These are phyloP conservation scores for Proales similis DNA, from an alignment of 1,140 invertebrate species.

Conservation along the genomic window DNA sequence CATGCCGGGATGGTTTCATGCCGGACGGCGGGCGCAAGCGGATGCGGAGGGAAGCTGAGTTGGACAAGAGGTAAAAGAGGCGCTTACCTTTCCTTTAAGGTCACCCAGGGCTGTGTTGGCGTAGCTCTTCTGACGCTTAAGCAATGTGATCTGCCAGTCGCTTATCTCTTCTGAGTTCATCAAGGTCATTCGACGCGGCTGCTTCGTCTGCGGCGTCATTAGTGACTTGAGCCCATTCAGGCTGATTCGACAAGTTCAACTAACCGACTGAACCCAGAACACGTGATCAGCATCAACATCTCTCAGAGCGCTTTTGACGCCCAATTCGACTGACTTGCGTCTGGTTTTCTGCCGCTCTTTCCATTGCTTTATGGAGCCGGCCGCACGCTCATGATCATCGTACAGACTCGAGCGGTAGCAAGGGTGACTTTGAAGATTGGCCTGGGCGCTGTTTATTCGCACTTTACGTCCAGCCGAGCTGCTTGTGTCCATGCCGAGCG, in stretches of 20 bases:
- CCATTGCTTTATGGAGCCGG: slow-evolving; percentile 40
- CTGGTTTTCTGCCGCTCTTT: slow-evolving; percentile 36
- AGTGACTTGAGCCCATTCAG: too few species aligned
- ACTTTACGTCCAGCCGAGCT: slow-evolving; percentile 41
- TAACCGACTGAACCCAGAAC: slow-evolving; percentile 18
- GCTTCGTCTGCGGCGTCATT: slow-evolving; percentile 2
- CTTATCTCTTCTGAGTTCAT: slow-evolving; percentile 16
- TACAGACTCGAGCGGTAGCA: slow-evolving; percentile 43
- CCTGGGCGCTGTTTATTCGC: slow-evolving; percentile 45
- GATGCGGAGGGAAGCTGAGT: too few species aligned
- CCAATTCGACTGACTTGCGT: not conserved
- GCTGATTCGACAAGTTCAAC: too few species aligned
- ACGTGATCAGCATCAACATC: too few species aligned
- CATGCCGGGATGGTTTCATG: too few species aligned
- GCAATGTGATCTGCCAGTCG: slow-evolving; percentile 27
- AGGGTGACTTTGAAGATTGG: slow-evolving; percentile 46
- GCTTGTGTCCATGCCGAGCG: not conserved
- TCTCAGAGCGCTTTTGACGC: too few species aligned
- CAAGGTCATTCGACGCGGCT: slow-evolving; percentile 27
- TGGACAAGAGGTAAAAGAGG: too few species aligned
- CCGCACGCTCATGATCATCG: slow-evolving; percentile 42
- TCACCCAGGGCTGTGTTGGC: slow-evolving; percentile 17
- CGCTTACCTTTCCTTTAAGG: slow-evolving; percentile 35
- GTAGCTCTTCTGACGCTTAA: slow-evolving; percentile 33
- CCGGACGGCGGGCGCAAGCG: too few species aligned